Evolutionary conservation across 2,797 vertebrate genomes (phyloP), one percentile per base, ranked within the genome.

Genomic region (Dryobates pubescens): DNA sequence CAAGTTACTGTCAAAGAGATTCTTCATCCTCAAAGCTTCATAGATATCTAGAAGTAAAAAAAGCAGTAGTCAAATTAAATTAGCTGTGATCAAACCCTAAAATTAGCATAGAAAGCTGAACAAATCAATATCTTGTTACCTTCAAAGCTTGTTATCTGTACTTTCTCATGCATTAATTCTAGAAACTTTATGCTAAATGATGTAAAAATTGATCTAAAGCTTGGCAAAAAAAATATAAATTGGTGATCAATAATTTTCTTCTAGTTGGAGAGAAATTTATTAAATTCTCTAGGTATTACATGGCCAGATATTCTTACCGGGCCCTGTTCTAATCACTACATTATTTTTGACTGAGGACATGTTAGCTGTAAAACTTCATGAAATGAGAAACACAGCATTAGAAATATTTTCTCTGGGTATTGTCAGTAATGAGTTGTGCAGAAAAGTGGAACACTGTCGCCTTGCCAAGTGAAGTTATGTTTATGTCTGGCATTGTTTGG

Each of bases 301-400:
- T 90, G 90, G 83, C 89, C 79, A 94, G 90, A 86, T 96, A 96
- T 95, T 97, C 80, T 93, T 93, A 94, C 81, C 34, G 77, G 96
- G 82, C 89, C 93, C 86, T 96, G 58, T 96, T 96, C 93, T 97
- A 97, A 96, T 97, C 94, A 95, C 94, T 86, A 75, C 88, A 89
- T 97, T 97, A 97, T 97, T 97, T 92, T 97, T 97, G 96, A 93
- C 94, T 97, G 91, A 97, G 95, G 96, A 96, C 96, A 96, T 87
- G 95, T 96, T 96, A 97, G 95, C 96, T 97, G 96, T 97, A 97
- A 97, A 97, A 97, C 95, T 95, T 97, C 96, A 95, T 97, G 96
- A 95, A 96, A 97, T 96, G 95, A 96, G 96, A 94, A 97, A 90
- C 93, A 93, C 95, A 96, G 95, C 90, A 72, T 96, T 95, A 96